Base-by-base conservation (phyloP, 1,140 invertebrate genomes). In the Penaeus indicus region DNA sequence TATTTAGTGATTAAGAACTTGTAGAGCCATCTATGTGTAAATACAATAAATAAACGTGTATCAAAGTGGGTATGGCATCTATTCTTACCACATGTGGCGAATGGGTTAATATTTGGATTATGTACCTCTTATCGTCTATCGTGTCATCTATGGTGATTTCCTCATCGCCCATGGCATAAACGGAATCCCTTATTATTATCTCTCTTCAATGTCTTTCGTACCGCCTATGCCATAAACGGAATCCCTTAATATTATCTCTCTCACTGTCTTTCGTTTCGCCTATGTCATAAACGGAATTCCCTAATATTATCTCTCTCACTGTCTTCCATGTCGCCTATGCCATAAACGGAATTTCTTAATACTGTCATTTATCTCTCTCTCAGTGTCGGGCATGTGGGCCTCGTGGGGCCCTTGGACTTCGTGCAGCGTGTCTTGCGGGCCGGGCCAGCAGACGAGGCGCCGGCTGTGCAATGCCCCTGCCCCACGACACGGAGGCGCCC, bases 391-490 rank as follows among this genome's bases (percentile, higher is more conserved):
- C 47, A 91, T 91, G 25, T 94, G 93, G 93, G 92, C 92, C 1
- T 91, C 92, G 25, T 94, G 93, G 93, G 92, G 91, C 60, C 67
- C 90, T 7, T 94, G 93, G 93, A 92, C 92, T 16, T 84, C 90
- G 25, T 94, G 93, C 89, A 92, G 92, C 18, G 90, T 91, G 21
- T 93, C 93, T 11, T 94, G 62, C 96, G 96, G 96, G 22, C 94
- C 95, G 21, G 97, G 97, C 0, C 84, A 91, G 19, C 92, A 93
- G 90, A 90, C 90, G 11, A 93, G 96, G 25, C 94, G 94, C 75
- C 92, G 95, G 54, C 92, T 92, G 54, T 96, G 96, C 88, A 93
- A 94, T 82, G 93, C 93, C 10, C 91, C 93, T 3, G 93, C 93
- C 10, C 90, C 90, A 38, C 86, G 75, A 11, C 79, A 90, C 32